Base-by-base conservation (phyloP, 2,888 invertebrate species). In the Rhagonycha fulva region DNA sequence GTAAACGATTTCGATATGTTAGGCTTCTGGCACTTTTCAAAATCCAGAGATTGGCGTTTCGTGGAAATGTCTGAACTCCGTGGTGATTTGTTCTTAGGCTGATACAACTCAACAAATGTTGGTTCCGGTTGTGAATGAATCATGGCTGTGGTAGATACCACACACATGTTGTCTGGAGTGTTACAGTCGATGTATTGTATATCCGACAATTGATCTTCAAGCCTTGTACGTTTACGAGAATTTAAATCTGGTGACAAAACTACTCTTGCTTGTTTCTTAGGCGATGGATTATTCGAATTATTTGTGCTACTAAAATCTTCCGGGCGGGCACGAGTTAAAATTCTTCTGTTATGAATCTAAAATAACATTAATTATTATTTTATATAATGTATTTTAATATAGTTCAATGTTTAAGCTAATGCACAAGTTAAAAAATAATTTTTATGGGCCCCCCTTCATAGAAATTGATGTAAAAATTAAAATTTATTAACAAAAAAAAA, bases 151-250 rank as follows among this genome's bases (percentile, higher is more conserved):
- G 88, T 87, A 69, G 85, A 84, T 69, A 85, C 83, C 19, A 86
- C 81, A 78, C 72, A 82, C 62, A 87, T 87, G 85, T 92, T 93
- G 81, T 94, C 93, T 0, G 93, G 93, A 28, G 93, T 93, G 82
- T 90, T 91, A 82, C 95, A 94, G 87, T 96, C 96, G 80, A 96
- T 96, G 88, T 93, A 96, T 75, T 95, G 93, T 79, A 96, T 92
- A 82, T 94, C 93, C 0, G 94, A 92, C 7, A 95, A 89, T 83
- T 95, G 94, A 86, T 95, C 95, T 82, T 95, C 95, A 0, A 96
- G 87, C 70, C 94, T 91, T 7, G 92, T 91, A 0, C 94, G 91
- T 78, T 93, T 93, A 73, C 92, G 89, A 76, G 89, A 90, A 82
- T 88, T 88, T 24, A 89, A 89, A 71, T 90, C 90, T 10, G 89